Base-by-base conservation (phyloP, 2,888 invertebrate species). In the Luffia ferchaultella region DNA sequence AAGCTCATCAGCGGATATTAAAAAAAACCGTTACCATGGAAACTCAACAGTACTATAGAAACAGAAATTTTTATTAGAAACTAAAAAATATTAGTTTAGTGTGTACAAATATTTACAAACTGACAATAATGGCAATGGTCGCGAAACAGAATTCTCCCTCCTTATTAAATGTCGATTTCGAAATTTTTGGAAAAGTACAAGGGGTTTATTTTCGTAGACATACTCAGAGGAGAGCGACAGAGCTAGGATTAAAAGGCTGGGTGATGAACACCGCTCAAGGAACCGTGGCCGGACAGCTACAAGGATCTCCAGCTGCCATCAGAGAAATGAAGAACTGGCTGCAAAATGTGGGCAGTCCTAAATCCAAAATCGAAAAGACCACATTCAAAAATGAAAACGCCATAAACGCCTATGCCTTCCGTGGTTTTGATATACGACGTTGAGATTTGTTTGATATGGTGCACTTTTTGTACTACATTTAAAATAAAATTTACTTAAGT, bases 231-330 rank as follows among this genome's bases (percentile, higher is more conserved):
- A 87, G 86, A 65, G 89, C 88, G 0, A 73, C 73, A 12, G 86
- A 87, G 57, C 72, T 92, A 16, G 88, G 87, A 1, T 61, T 92
- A 2, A 86, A 79, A 60, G 92, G 92, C 49, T 92, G 91, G 90
- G 90, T 91, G 56, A 90, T 88, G 88, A 93, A 93, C 62, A 92
- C 91, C 0, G 73, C 85, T 3, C 75, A 84, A 56, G 90, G 88
- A 0, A 91, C 91, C 0, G 92, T 92, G 0, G 68, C 87, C 48
- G 92, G 92, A 1, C 82, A 85, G 52, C 52, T 91, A 44, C 89
- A 92, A 74, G 92, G 92, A 1, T 72, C 84, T 12, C 62, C 69
- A 47, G 59, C 62, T 1, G 86, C 86, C 55, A 64, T 92, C 41
- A 80, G 85, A 5, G 80, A 87, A 63, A 91, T 92, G 91, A 83